phyloP scores from a whole-genome alignment of 2,888 invertebrate species.

The Ecdyonurus torrentis region DNA sequence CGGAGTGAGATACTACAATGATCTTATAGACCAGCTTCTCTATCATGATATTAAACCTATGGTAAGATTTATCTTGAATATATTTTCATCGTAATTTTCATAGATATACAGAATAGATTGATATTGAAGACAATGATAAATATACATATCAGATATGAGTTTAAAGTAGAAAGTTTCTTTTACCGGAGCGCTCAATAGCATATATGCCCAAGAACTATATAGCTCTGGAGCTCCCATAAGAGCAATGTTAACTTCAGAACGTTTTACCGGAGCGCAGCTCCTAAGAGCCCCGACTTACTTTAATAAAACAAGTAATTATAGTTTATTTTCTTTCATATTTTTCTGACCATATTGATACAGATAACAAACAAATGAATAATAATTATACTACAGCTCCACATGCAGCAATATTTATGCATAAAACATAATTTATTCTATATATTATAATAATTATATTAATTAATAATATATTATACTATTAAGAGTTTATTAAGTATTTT shows the following conservation, averaged over 20 bases:
- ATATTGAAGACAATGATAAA: too few relatives aligned
- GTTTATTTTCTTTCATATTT: too few relatives aligned
- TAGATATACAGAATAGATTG: too few relatives aligned
- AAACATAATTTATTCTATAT: neutral
- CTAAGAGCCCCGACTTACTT: too few relatives aligned
- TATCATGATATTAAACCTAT: slow-evolving; percentile 38
- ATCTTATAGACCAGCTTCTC: slow-evolving; percentile 51
- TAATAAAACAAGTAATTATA: too few relatives aligned
- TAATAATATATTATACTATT: neutral
- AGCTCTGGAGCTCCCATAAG: too few relatives aligned
- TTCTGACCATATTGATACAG: neutral
- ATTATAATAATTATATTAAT: neutral
- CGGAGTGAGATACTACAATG: slow-evolving; percentile 60
- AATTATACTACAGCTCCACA: neutral
- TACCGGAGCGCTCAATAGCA: neutral
- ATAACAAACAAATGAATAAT: neutral
- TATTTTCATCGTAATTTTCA: too few relatives aligned
- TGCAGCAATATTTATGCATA: neutral
- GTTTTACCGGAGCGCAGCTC: too few relatives aligned
- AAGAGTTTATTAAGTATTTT: neutral
- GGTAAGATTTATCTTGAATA: slow-evolving; percentile 23
- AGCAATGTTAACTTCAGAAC: too few relatives aligned
- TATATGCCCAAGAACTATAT: neutral
- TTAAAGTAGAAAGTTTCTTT: too few relatives aligned
- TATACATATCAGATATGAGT: too few relatives aligned